Evolutionary conservation across 2,797 vertebrate genomes (phyloP).

Genomic region (Melopsittacus undulatus): DNA sequence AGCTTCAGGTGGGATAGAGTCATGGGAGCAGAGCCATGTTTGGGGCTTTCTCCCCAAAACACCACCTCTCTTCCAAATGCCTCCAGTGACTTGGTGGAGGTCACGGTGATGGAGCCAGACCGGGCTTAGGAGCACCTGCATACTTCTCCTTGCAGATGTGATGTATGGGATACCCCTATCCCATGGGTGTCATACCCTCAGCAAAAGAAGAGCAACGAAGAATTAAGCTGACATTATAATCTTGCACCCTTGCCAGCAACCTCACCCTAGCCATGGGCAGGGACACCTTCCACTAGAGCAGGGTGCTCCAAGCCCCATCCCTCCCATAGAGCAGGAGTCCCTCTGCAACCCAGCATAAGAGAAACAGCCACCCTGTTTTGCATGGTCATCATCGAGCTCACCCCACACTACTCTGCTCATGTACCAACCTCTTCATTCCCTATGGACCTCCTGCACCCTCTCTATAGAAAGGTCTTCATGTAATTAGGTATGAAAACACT

Average conservation of each 20-base stretch:
- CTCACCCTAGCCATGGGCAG: not conserved
- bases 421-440: not conserved
- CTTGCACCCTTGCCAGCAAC: not conserved
- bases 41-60: not conserved
- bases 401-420: not conserved
- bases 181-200: not conserved
- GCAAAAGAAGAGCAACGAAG: not conserved
- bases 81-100: not conserved
- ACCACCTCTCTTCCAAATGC: not conserved
- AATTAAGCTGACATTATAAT: not conserved
- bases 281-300: not conserved
- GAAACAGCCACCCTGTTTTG: not conserved
- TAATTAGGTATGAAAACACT: not conserved
- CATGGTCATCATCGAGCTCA: not conserved
- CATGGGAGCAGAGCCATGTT: not conserved
- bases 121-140: not conserved
- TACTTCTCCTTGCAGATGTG: not conserved
- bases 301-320: not conserved
- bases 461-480: not conserved
- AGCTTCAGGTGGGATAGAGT: too few species aligned
- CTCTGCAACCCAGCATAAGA: not conserved
- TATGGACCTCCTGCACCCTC: not conserved
- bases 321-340: not conserved
- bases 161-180: not conserved
- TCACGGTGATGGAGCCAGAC: fast-evolving